Evolutionary conservation across 2,888 invertebrate genomes (phyloP).

Genomic region (Lydus trimaculatus): DNA sequence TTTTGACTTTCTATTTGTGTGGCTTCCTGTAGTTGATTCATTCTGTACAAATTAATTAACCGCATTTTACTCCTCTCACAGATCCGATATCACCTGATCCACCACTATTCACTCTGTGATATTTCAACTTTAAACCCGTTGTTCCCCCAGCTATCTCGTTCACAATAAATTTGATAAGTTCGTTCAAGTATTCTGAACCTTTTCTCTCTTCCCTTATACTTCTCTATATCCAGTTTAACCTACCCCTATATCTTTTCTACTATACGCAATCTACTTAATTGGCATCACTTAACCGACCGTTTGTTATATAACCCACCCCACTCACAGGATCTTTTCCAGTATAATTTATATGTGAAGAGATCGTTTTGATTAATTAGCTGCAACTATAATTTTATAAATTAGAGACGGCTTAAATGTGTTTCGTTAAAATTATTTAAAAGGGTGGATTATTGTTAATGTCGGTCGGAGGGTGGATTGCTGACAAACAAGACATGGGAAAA

Average conservation of each 20-base stretch:
- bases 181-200: constrained; percentile 34
- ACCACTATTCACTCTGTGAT: constrained; percentile 16
- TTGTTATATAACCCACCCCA: constrained; percentile 14
- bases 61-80: constrained; percentile 12
- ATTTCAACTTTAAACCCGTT: constrained; percentile 33
- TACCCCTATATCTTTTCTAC: constrained; percentile 17
- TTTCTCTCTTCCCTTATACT: constrained; percentile 17
- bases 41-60: not conserved
- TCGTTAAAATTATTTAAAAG: too few relatives aligned
- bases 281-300: constrained; percentile 24
- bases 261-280: constrained; percentile 25
- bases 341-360: not conserved
- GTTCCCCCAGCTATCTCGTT: constrained; percentile 31
- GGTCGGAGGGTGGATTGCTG: not conserved
- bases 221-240: constrained; percentile 12
- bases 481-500: constrained; percentile 22
- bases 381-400: too few relatives aligned
- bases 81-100: constrained; percentile 33
- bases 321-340: too few relatives aligned
- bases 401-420: too few relatives aligned
- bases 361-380: constrained; percentile 18
- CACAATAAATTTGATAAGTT: constrained; percentile 41
- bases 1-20: too few relatives aligned
- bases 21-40: not conserved
- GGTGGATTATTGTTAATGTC: too few relatives aligned